Evolutionary conservation across 1,140 invertebrate genomes (phyloP), one percentile per base, ranked within the genome.

Genomic region (Metaphire vulgaris): DNA sequence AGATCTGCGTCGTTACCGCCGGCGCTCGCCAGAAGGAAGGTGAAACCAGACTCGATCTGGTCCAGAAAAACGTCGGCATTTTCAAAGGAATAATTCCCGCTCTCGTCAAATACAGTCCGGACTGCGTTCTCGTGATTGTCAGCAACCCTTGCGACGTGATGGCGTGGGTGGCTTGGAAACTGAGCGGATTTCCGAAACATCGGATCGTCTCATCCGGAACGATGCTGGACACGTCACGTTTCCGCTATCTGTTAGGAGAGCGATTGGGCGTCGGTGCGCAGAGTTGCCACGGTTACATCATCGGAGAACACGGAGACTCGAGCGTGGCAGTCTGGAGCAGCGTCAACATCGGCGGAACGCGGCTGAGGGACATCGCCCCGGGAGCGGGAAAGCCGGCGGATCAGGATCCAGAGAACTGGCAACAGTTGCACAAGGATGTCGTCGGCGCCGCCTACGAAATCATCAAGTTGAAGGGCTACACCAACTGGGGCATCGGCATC

Each of bases 241-340:
- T 96, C 87, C 89, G 93, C n/a, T 95, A 93, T 86, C 86, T 95
- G 26, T 88, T 96, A 68, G 93, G 92, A 0, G 91, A 96, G 83
- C 91, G 89, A 81, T 86, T 96, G 30, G 89, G 90, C 69, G 89
- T 95, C 34, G 92, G 92, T 0, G 90, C 93, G 1, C 90, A 90
- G 12, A 94, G 91, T 80, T 91, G 91, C 80, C 93, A 96, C 82
- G 93, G 92, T 0, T 96, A 92, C 89, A 92, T 96, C 81, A 94
- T 96, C 80, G 92, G 92, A 65, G 92, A 94, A 85, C 92, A 94
- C 81, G 92, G 92, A 12, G 92, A 94, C 78, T 90, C 90, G 1
- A 92, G 91, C 79, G 94, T 96, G 79, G 92, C 94, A 12, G 92
- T 96, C 0, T 97, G 94, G 94, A 95, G 93, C 12, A 92, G 93